Evolutionary conservation across 2,888 invertebrate species (phyloP).

Genomic region (Notodonta ziczac): DNA sequence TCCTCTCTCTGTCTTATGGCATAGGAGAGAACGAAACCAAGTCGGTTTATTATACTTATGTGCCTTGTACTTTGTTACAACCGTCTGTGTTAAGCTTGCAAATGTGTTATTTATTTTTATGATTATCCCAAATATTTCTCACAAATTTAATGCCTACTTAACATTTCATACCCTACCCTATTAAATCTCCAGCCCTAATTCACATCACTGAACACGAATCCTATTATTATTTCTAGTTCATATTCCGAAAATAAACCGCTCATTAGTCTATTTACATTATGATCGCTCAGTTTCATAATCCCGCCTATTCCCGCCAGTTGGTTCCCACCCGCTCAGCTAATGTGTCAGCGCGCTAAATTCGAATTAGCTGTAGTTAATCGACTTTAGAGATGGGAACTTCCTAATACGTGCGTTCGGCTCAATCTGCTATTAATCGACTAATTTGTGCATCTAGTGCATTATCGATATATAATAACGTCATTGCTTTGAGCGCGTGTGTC

Average conservation of each 20-base stretch:
- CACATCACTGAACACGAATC: not conserved
- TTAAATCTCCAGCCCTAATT: not conserved
- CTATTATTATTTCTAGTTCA: not conserved
- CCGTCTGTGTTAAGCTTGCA: too few relatives aligned
- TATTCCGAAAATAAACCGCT: constrained; percentile 8
- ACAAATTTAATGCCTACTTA: too few relatives aligned
- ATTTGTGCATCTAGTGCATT: constrained; percentile 23
- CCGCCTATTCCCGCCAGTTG: constrained; percentile 30
- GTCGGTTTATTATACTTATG: too few relatives aligned
- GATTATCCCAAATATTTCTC: too few relatives aligned
- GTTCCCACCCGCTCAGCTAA: constrained; percentile 39
- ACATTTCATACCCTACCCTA: not conserved
- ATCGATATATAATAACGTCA: constrained; percentile 2
- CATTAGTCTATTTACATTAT: constrained; percentile 31
- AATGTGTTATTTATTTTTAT: too few relatives aligned
- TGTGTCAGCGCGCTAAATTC: constrained; percentile 55
- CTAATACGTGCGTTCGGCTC: constrained; percentile 45
- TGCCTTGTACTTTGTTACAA: too few relatives aligned
- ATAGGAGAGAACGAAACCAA: too few relatives aligned
- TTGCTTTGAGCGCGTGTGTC: not conserved
- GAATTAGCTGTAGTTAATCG: constrained; percentile 55
- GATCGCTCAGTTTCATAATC: constrained; percentile 34
- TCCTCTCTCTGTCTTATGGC: too few relatives aligned
- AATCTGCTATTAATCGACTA: constrained; percentile 51
- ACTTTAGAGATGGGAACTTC: constrained; percentile 48